Evolutionary conservation across 1,140 invertebrate genomes (phyloP).

Genomic region (Calephelis virginiensis): DNA sequence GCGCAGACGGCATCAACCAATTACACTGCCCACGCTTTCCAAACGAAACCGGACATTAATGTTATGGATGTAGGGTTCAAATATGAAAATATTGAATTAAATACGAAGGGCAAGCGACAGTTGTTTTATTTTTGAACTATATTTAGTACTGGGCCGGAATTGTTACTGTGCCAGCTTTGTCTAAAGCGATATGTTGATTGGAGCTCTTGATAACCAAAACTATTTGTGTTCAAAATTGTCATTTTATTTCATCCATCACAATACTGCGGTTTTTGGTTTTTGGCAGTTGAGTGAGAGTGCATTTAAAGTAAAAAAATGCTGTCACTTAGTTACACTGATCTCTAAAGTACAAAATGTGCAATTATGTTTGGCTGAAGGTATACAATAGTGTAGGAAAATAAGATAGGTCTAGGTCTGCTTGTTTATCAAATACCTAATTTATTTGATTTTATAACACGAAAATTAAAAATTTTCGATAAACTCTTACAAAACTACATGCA

Average conservation of each 20-base stretch:
- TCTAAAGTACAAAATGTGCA: too few species aligned
- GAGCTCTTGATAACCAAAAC: slow-evolving; percentile 41
- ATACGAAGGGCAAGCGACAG: slow-evolving; percentile 75
- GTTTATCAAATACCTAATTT: too few species aligned
- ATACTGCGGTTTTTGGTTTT: background rate
- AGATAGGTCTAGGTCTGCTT: too few species aligned
- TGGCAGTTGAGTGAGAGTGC: background rate
- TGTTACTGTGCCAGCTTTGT: slow-evolving; percentile 71
- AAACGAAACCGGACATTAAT: slow-evolving; percentile 52
- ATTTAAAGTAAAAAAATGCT: background rate
- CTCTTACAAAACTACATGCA: too few species aligned
- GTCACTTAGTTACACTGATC: too few species aligned
- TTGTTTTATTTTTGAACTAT: slow-evolving; percentile 77
- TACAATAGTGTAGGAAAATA: too few species aligned
- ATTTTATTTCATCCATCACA: background rate
- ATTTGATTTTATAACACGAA: too few species aligned
- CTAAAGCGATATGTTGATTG: slow-evolving; percentile 50
- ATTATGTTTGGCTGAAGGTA: too few species aligned
- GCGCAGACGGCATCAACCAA: slow-evolving; percentile 68
- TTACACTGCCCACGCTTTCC: slow-evolving; percentile 45
- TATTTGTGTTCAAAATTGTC: background rate
- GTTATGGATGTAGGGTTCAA: slow-evolving; percentile 40
- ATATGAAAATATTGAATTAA: slow-evolving; percentile 42
- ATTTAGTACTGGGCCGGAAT: slow-evolving; percentile 72
- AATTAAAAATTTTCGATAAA: too few species aligned